Percentiles rank a stretch among this genome's conserved stretches.
These are phyloP conservation scores for Megastigmus dorsalis DNA, from an alignment of 2,888 invertebrate genomes.

Conservation along the genomic window DNA sequence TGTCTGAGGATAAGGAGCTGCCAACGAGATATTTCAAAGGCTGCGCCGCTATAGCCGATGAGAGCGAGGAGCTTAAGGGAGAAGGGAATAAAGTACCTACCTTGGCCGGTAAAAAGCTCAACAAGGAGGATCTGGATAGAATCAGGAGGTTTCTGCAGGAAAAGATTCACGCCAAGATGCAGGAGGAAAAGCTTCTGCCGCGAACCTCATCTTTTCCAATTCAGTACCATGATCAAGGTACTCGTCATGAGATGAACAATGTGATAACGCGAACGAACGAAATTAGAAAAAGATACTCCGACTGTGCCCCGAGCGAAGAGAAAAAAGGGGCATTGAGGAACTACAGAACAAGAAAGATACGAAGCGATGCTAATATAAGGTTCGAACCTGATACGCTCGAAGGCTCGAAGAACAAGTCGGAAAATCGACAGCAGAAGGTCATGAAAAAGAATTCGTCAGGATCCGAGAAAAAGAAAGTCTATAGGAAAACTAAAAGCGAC, in stretches of 20 bases:
- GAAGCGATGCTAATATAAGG: conserved; percentile 64
- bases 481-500: conserved; percentile 68
- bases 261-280: conserved; percentile 24
- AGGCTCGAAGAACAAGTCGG: background rate
- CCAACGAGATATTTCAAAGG: background rate
- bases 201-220: conserved; percentile 8
- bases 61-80: background rate
- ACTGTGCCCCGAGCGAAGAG: conserved; percentile 42
- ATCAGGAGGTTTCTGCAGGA: conserved; percentile 62
- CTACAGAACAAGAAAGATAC: conserved; percentile 64
- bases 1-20: background rate
- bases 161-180: conserved; percentile 64
- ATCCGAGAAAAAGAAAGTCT: conserved; percentile 63
- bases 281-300: conserved; percentile 62
- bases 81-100: background rate
- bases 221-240: background rate
- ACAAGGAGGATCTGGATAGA: conserved; percentile 59
- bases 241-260: background rate
- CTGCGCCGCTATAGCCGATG: background rate
- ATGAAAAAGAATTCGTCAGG: conserved; percentile 56
- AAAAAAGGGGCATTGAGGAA: conserved; percentile 46
- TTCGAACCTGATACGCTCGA: conserved; percentile 18
- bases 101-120: conserved; percentile 26
- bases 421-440: conserved; percentile 53
- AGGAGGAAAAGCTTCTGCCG: conserved; percentile 54